Evolutionary conservation across 2,797 vertebrate species (phyloP).

Genomic region (Eulemur mongoz): DNA sequence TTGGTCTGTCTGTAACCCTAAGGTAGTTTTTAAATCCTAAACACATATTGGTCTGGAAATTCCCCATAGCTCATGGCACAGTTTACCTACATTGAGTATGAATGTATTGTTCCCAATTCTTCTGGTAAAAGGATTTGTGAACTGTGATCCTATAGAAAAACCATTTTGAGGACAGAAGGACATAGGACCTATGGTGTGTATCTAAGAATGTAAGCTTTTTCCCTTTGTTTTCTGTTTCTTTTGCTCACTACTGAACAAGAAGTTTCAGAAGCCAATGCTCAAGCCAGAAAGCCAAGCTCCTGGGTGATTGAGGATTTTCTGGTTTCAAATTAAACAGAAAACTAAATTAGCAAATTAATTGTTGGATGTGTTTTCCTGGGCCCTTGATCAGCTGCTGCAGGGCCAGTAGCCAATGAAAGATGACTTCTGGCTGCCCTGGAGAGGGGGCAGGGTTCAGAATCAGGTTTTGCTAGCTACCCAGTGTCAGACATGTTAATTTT

Average conservation of each 20-base stretch:
- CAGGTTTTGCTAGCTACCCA: conserved; percentile 84
- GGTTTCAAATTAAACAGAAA: conserved; percentile 95
- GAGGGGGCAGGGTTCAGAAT: conserved; percentile 83
- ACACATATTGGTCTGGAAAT: conserved; percentile 30
- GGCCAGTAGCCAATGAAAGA: conserved; percentile 86
- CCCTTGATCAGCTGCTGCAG: conserved; percentile 89
- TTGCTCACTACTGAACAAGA: conserved; percentile 54
- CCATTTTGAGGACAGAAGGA: background rate
- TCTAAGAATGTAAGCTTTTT: conserved; percentile 45
- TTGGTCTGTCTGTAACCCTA: background rate
- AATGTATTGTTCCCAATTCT: conserved; percentile 17
- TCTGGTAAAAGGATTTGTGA: conserved; percentile 10
- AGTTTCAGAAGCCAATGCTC: conserved; percentile 50
- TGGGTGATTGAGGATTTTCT: conserved; percentile 92
- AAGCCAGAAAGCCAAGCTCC: conserved; percentile 75
- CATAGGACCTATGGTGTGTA: background rate
- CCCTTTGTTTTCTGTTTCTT: conserved; percentile 59
- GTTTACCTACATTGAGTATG: background rate
- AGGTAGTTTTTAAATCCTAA: conserved; percentile 52
- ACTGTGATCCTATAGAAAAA: background rate
- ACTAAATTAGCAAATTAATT: conserved; percentile 96
- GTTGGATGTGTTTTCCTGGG: conserved; percentile 91
- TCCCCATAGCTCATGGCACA: background rate
- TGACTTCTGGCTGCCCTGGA: conserved; percentile 65
- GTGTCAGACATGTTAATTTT: conserved; percentile 97